Evolutionary conservation across 2,888 invertebrate genomes (phyloP).

Genomic region (Eulithis prunata): DNA sequence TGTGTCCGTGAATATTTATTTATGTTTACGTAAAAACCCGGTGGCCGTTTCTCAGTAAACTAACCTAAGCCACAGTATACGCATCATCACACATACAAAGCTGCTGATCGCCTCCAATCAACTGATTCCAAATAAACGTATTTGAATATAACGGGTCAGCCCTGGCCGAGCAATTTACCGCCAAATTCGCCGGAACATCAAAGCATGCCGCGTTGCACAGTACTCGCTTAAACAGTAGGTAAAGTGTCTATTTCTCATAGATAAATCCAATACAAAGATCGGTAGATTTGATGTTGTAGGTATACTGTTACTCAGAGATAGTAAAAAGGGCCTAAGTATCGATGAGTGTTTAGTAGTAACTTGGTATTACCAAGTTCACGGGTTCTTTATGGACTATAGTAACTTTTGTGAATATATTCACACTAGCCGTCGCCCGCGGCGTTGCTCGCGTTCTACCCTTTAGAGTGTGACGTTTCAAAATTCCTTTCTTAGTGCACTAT

Average conservation of each 20-base stretch:
- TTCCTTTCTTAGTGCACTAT: too few relatives aligned
- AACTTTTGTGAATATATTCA: too few relatives aligned
- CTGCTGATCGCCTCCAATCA: conserved; percentile 56
- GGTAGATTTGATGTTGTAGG: too few relatives aligned
- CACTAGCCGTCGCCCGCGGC: too few relatives aligned
- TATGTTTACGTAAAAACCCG: not conserved
- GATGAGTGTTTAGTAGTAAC: too few relatives aligned
- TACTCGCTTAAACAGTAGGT: conserved; percentile 4
- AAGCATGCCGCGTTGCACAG: conserved; percentile 48
- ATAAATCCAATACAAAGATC: not conserved
- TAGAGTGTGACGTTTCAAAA: too few relatives aligned
- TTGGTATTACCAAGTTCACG: too few relatives aligned
- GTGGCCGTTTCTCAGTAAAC: not conserved
- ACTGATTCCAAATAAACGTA: conserved; percentile 63
- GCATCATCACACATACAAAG: conserved; percentile 37
- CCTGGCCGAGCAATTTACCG: conserved; percentile 65
- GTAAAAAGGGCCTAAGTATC: too few relatives aligned
- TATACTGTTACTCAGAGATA: too few relatives aligned
- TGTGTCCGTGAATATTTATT: not conserved
- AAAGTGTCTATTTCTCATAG: not conserved
- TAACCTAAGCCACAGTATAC: conserved; percentile 21
- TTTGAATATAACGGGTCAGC: conserved; percentile 65
- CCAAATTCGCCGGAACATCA: conserved; percentile 64
- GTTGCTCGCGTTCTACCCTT: too few relatives aligned
- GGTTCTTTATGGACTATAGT: too few relatives aligned